Evolutionary conservation across 2,797 vertebrate genomes (phyloP).

Genomic region (Toxotes lorentzi): DNA sequence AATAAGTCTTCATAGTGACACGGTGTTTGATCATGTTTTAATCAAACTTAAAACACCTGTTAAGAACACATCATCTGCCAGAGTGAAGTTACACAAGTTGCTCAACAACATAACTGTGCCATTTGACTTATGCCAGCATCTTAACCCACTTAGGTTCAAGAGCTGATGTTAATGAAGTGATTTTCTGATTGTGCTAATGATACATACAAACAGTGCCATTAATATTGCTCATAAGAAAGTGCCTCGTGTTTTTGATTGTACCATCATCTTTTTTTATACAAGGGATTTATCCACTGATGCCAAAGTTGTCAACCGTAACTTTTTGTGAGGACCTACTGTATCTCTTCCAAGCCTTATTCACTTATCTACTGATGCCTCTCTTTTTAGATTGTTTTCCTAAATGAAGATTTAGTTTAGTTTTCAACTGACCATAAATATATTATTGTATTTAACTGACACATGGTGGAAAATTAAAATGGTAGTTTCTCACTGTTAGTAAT

Average conservation of each 20-base stretch:
- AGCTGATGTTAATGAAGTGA: constrained; percentile 29
- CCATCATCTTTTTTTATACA: constrained; percentile 40
- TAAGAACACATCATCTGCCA: constrained; percentile 3
- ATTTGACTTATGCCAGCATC: constrained; percentile 17
- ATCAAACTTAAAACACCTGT: constrained; percentile 6
- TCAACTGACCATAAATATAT: constrained; percentile 56
- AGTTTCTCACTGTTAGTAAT: constrained; percentile 38
- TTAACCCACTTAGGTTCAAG: constrained; percentile 12
- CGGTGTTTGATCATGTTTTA: constrained; percentile 7
- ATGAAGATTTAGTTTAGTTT: constrained; percentile 71
- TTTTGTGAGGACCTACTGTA: constrained; percentile 59
- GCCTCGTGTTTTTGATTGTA: constrained; percentile 38
- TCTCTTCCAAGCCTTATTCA: constrained; percentile 35
- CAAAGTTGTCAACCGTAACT: constrained; percentile 65
- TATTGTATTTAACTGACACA: constrained; percentile 69
- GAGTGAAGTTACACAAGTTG: constrained; percentile 3
- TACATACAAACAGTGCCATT: constrained; percentile 16
- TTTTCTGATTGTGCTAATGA: constrained; percentile 27
- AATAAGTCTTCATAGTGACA: constrained; percentile 14
- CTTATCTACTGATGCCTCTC: constrained; percentile 50
- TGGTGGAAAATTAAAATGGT: constrained; percentile 36
- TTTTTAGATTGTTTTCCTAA: constrained; percentile 57
- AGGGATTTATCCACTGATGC: constrained; percentile 65
- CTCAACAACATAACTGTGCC: constrained; percentile 24
- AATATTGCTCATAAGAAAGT: constrained; percentile 35